Base-by-base conservation (phyloP, 2,113 vertebrate genomes). In the Gopherus flavomarginatus region DNA sequence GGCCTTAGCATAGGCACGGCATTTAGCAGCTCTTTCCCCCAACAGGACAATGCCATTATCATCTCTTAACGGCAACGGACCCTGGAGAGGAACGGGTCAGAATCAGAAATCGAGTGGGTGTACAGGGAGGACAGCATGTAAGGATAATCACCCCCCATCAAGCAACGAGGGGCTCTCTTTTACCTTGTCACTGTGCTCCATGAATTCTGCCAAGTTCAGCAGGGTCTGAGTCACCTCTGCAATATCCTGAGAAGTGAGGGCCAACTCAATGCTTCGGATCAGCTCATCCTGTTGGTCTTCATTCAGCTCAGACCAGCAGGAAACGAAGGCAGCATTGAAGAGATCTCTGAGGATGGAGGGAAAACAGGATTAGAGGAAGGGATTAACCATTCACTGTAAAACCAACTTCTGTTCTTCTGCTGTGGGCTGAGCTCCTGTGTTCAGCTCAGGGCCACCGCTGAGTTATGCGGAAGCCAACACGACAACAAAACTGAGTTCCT, bases 121-220 rank as follows among this genome's bases (percentile, higher is more conserved):
- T 27, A 4, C 53, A 50, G 29, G 87, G 6, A 5, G 44, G 47
- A 62, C 72, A 90, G n/a, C 0, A 3, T 0, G 1, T 12, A 24
- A 1, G 81, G 47, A 59, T 0, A 83, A 42, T 3, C 17, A 79
- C 5, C 77, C 92, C 44, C 22, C 12, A 2, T 29, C 27, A 27
- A 3, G 12, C 57, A 29, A 10, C 21, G 72, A 77, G 38, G 69
- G 86, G 2, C 31, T 27, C 69, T 31, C 65, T 29, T 82, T 90
- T 96, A 99, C 99, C 99, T 99, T 99, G 98, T 99, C 99, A 77
- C 99, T 99, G 98, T 99, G 99, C 88, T 99, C 99, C 99, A 99
- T 99, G 98, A 99, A 99, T 93, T 99, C 99, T 3, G 99, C 99
- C 97, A 99, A 97, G 97, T 99, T 99, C 49, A 99, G 98, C 27